Percentiles rank a stretch among this genome's conserved stretches.
phyloP scores from a whole-genome alignment of 2,888 invertebrate genomes.

The Sinodicranocentrus sp. region DNA sequence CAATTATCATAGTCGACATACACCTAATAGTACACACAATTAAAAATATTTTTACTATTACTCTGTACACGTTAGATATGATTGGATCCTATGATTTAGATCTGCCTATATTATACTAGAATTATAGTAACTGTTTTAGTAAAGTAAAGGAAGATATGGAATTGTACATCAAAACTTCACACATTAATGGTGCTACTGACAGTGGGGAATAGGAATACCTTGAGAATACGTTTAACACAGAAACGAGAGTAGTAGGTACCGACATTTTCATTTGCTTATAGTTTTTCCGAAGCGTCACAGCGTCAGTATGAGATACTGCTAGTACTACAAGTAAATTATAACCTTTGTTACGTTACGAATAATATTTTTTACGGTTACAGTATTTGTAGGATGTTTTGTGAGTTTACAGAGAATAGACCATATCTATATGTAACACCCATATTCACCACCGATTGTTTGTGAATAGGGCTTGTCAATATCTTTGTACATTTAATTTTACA shows the following conservation, averaged over 20 bases:
- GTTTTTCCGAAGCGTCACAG: no score
- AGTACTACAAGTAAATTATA: not conserved
- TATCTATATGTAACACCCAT: no score
- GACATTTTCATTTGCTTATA: no score
- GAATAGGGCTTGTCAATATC: no score
- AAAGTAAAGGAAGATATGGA: no score
- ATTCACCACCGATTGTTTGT: no score
- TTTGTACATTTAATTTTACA: no score
- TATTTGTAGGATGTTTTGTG: not conserved
- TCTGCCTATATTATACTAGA: not conserved
- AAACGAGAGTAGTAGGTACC: no score
- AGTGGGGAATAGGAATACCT: not conserved
- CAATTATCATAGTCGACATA: no score
- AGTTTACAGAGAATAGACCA: no score
- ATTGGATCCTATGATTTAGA: not conserved
- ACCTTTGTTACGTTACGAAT: not conserved
- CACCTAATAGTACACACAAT: not conserved
- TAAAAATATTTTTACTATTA: not conserved
- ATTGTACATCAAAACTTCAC: not conserved
- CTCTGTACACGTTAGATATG: not conserved
- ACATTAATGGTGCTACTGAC: not conserved
- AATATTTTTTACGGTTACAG: not conserved
- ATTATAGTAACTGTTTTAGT: not conserved
- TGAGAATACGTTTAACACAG: not conserved
- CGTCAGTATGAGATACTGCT: not conserved